These are phyloP conservation scores for Drosophila niveifrons DNA, from an alignment of 2,888 invertebrate species.

Conservation along the genomic window DNA sequence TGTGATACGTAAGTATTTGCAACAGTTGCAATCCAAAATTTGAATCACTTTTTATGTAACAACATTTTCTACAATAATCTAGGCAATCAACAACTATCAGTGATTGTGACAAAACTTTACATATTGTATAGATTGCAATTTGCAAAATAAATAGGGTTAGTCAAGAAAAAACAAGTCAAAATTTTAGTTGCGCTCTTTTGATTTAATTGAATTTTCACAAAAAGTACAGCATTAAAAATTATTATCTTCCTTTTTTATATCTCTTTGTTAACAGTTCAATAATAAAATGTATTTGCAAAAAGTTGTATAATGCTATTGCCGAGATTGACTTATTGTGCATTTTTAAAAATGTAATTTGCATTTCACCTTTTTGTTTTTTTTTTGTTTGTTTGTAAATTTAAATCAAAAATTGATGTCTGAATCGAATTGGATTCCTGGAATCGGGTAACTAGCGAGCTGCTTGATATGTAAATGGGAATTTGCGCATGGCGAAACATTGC, in stretches of 20 bases:
- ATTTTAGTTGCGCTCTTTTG: too few relatives aligned
- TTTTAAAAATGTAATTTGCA: constrained; percentile 6
- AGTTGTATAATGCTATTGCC: not conserved
- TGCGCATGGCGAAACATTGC: constrained; percentile 48
- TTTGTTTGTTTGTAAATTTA: constrained; percentile 13
- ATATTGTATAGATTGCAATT: not conserved
- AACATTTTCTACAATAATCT: not conserved
- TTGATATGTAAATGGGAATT: constrained; percentile 74
- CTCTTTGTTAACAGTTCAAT: too few relatives aligned
- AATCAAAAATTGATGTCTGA: constrained; percentile 29
- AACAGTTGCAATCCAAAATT: not conserved
- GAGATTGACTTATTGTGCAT: not conserved
- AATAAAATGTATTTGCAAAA: too few relatives aligned
- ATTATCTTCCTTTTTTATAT: too few relatives aligned
- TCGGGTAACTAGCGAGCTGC: constrained; percentile 32
- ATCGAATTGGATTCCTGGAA: constrained; percentile 52
- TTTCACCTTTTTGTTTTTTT: constrained; percentile 7
- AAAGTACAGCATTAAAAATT: too few relatives aligned
- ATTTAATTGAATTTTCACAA: too few relatives aligned
- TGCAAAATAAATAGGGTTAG: not conserved
- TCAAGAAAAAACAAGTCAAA: not conserved
- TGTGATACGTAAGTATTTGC: constrained; percentile 21
- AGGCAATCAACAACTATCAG: constrained; percentile 9
- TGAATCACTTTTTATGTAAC: not conserved
- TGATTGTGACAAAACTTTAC: constrained; percentile 5